Percentiles rank a stretch among this genome's conserved stretches.
Evolutionary conservation across 2,888 invertebrate species (phyloP).

Genomic region (Aphelenchoides bicaudatus): DNA sequence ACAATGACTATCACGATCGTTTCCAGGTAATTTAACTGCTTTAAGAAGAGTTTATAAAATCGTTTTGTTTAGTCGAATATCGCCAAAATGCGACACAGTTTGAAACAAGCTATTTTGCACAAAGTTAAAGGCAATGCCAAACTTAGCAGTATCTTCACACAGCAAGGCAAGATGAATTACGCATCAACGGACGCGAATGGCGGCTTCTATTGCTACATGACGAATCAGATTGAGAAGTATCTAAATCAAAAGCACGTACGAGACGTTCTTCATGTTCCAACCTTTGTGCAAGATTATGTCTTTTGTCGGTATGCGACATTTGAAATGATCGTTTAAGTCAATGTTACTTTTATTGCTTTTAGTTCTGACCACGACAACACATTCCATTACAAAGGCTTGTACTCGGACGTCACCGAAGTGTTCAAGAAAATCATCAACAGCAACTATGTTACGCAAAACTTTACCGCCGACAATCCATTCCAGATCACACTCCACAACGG

Average conservation of each 20-base stretch:
- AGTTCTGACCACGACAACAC: conserved; percentile 11
- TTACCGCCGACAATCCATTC: conserved; percentile 24
- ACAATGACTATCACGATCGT: neutral
- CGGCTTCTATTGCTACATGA: conserved; percentile 49
- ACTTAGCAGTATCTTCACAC: neutral
- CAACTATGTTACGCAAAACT: conserved; percentile 22
- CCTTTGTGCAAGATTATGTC: conserved; percentile 43
- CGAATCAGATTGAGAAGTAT: conserved; percentile 36
- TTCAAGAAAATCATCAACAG: conserved; percentile 19
- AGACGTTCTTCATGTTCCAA: conserved; percentile 48
- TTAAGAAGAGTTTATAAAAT: neutral
- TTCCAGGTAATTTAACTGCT: neutral
- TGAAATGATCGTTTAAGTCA: neutral
- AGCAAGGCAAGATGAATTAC: conserved; percentile 36
- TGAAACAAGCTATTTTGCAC: neutral
- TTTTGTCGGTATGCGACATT: conserved; percentile 29
- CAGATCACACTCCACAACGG: conserved; percentile 44
- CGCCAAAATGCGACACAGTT: neutral
- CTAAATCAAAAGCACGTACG: conserved; percentile 43
- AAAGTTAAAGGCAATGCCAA: neutral
- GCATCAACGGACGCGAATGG: conserved; percentile 49
- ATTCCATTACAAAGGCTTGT: conserved; percentile 13
- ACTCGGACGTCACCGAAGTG: conserved; percentile 14
- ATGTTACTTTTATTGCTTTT: neutral
- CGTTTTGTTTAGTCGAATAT: conserved; percentile 1